phyloP scores from a whole-genome alignment of 2,113 vertebrate species.

The Ctenomys sociabilis region DNA sequence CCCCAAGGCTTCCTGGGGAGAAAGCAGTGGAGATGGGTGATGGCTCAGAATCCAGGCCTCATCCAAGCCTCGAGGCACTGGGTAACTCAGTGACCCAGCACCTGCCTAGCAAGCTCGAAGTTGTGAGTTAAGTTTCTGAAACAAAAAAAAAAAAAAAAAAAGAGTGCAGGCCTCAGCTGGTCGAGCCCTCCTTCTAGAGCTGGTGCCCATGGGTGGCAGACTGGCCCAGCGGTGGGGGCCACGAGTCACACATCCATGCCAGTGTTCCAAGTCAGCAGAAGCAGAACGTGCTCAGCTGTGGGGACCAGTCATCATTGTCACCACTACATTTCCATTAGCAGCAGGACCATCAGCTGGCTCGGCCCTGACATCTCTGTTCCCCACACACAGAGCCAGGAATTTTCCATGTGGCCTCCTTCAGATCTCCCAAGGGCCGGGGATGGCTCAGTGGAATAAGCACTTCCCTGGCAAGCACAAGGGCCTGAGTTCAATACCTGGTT shows the following conservation, averaged over 20 bases:
- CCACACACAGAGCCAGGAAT: not conserved
- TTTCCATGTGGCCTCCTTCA: not conserved
- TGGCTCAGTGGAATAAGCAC: too few species aligned
- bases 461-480: too few species aligned
- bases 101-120: too few species aligned
- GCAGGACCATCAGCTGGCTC: not conserved
- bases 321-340: not conserved
- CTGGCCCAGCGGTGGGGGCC: not conserved
- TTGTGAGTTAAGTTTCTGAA: too few species aligned
- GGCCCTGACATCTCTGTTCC: not conserved
- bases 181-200: not conserved
- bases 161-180: not conserved
- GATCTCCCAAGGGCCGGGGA: fast-evolving
- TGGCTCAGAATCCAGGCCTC: not conserved
- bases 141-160: too few species aligned
- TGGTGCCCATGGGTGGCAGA: too few species aligned
- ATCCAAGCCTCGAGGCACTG: not conserved
- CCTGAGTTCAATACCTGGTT: too few species aligned
- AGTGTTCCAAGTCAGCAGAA: not conserved
- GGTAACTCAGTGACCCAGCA: too few species aligned
- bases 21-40: not conserved
- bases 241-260: not conserved
- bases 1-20: not conserved
- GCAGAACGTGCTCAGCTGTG: fast-evolving
- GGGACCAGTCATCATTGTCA: too few species aligned